Conservation (phyloP, 2,888 invertebrate genomes). For the Candidula unifasciata region DNA sequence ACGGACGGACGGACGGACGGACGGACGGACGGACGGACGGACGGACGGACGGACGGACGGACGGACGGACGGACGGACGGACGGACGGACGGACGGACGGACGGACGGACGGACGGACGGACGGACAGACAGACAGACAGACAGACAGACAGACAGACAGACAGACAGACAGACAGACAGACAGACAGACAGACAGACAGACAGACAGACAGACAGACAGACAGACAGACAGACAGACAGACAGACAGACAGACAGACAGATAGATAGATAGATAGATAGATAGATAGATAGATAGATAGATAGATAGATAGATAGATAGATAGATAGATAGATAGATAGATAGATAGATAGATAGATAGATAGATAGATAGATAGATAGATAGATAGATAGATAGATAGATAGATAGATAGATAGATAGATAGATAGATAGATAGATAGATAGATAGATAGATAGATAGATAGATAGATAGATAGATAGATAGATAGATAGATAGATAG, state of each 20-base stretch:
- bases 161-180: background rate
- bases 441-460: background rate
- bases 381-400: background rate
- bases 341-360: slow-evolving; percentile 22
- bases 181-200: background rate
- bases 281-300: slow-evolving; percentile 16
- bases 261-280: slow-evolving; percentile 12
- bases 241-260: background rate
- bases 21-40: background rate
- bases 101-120: background rate
- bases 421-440: slow-evolving; percentile 19
- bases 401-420: slow-evolving; percentile 9
- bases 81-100: background rate
- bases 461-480: background rate
- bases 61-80: background rate
- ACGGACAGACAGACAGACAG: background rate
- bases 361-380: slow-evolving; percentile 14
- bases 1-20: background rate
- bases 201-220: background rate
- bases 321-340: background rate
- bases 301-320: background rate
- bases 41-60: slow-evolving; percentile 17
- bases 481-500: slow-evolving; percentile 11
- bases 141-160: background rate
- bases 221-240: background rate